A percentile compares a stretch with the other conserved stretches of the same genome.
Evolutionary conservation across 2,113 vertebrate genomes (phyloP).

Genomic region (Phrynosoma platyrhinos): DNA sequence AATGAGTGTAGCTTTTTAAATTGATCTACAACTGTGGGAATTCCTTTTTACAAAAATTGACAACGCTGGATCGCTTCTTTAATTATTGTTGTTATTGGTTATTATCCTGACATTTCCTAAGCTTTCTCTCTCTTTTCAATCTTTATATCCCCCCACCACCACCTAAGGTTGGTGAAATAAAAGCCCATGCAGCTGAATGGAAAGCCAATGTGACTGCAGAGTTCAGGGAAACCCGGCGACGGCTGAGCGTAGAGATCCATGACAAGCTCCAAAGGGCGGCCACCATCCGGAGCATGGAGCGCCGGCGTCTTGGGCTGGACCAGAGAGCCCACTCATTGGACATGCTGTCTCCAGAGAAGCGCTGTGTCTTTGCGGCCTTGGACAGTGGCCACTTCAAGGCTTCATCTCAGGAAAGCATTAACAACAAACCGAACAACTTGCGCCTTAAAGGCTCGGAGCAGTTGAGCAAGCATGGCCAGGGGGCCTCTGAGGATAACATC

Average conservation of each 20-base stretch:
- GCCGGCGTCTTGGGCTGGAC: slow-evolving; percentile 92
- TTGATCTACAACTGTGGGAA: background rate
- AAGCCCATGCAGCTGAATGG: slow-evolving; percentile 96
- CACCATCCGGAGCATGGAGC: slow-evolving; percentile 98
- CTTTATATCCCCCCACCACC: slow-evolving; percentile 11
- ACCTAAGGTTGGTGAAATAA: slow-evolving; percentile 94
- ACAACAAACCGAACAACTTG: slow-evolving; percentile 94
- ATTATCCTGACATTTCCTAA: background rate
- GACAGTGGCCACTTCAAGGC: slow-evolving; percentile 91
- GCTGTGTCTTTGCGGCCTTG: slow-evolving; percentile 91
- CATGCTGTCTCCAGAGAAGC: slow-evolving; percentile 95
- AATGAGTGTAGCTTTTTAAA: background rate
- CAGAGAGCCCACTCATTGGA: slow-evolving; percentile 95
- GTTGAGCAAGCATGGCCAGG: slow-evolving; percentile 86
- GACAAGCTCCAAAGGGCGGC: slow-evolving; percentile 97
- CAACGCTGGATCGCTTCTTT: background rate
- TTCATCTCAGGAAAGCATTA: slow-evolving; percentile 96
- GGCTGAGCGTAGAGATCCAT: slow-evolving; percentile 94
- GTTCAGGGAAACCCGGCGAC: slow-evolving; percentile 92
- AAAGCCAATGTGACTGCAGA: slow-evolving; percentile 95
- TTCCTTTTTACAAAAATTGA: too few species aligned
- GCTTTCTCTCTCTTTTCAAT: background rate
- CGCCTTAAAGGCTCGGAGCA: slow-evolving; percentile 85
- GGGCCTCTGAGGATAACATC: slow-evolving; percentile 93
- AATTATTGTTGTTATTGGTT: background rate